Conservation (phyloP, 1,140 invertebrate species). For the Aphis gossypii region DNA sequence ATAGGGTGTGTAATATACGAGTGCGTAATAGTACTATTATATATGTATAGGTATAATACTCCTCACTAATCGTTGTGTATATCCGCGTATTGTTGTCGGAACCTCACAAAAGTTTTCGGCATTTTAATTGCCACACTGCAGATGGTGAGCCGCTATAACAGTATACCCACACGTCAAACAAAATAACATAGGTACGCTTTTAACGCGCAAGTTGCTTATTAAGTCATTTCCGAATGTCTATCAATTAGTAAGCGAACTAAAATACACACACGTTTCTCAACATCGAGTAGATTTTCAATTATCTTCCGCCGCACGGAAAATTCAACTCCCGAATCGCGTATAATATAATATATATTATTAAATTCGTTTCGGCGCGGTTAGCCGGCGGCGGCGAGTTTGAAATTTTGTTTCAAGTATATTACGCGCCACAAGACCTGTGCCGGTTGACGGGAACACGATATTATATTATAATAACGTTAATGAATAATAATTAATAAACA, state of each 20-base stretch:
- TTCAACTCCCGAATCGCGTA: neutral
- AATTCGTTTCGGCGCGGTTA: neutral
- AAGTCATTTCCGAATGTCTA: neutral
- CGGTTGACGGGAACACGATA: neutral
- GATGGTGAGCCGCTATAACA: neutral
- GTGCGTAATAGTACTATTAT: neutral
- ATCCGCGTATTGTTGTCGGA: neutral
- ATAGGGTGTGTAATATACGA: neutral
- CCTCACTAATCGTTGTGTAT: neutral
- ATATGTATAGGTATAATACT: neutral
- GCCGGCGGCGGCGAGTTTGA: neutral
- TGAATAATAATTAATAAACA: neutral
- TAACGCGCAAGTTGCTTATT: neutral
- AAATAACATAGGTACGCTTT: neutral
- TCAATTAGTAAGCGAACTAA: neutral
- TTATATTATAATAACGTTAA: neutral
- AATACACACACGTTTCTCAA: neutral
- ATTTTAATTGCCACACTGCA: neutral
- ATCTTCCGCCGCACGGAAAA: neutral
- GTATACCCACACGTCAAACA: neutral
- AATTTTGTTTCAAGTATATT: neutral
- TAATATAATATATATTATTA: neutral
- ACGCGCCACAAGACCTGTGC: neutral
- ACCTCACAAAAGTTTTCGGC: slow-evolving; percentile 13
- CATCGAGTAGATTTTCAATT: slow-evolving; percentile 16